phyloP scores from a whole-genome alignment of 2,113 vertebrate species.

The Festucalex cinctus region DNA sequence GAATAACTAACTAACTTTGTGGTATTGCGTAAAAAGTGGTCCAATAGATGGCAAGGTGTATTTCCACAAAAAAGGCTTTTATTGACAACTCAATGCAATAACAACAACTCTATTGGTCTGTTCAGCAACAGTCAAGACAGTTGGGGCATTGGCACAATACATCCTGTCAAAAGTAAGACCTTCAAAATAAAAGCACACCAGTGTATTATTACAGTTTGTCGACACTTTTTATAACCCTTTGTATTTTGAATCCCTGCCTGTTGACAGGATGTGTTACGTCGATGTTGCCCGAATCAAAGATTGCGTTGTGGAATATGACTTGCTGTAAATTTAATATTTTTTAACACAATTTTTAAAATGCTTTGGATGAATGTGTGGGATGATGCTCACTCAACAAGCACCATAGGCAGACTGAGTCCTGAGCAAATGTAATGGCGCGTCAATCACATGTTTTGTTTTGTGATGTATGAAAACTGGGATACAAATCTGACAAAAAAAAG shows the following conservation, averaged over 20 bases:
- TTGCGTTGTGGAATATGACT: neutral
- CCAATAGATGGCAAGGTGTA: neutral
- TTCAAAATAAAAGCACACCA: too few species aligned
- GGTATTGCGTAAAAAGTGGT: neutral
- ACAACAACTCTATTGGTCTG: too few species aligned
- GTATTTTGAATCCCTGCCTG: too few species aligned
- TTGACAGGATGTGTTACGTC: neutral
- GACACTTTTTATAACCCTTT: too few species aligned
- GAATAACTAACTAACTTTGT: too few species aligned
- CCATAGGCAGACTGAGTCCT: neutral
- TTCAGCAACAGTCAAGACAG: too few species aligned
- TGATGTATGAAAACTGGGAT: neutral
- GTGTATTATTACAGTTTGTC: too few species aligned
- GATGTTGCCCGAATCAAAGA: neutral
- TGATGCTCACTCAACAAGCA: neutral
- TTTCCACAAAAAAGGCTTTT: neutral
- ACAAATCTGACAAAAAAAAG: neutral
- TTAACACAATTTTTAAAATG: neutral
- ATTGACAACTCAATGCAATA: neutral
- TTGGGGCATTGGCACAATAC: too few species aligned
- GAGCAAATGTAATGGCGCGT: neutral
- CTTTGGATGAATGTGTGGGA: neutral
- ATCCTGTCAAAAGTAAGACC: too few species aligned
- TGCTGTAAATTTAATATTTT: neutral
- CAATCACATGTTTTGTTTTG: neutral